A percentile compares a stretch with the other conserved stretches of the same genome.
Conservation (phyloP, 2,113 vertebrate species). For the Hirundichthys speculiger region DNA sequence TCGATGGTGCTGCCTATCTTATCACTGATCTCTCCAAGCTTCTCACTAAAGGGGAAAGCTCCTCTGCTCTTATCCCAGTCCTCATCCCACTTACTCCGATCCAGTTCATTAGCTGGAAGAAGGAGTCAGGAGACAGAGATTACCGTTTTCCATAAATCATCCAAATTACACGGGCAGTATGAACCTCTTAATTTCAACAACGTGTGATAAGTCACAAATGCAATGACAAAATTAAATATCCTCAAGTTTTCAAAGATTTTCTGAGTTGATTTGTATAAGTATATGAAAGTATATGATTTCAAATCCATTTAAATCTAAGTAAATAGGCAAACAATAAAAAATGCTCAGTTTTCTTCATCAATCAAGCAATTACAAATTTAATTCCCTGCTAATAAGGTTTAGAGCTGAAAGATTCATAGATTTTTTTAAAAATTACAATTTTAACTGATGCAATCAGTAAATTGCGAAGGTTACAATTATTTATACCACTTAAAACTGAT, state of each 20-base stretch:
- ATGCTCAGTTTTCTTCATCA: background rate
- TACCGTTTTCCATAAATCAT: background rate
- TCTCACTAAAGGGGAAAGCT: slow-evolving; percentile 95
- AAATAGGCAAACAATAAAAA: background rate
- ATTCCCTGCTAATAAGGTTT: too few species aligned
- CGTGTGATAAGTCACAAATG: background rate
- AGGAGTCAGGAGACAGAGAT: background rate
- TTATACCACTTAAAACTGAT: too few species aligned
- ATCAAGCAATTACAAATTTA: background rate
- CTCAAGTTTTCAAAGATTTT: too few species aligned
- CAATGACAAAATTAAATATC: too few species aligned
- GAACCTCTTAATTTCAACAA: background rate
- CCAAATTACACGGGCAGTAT: background rate
- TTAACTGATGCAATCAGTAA: too few species aligned
- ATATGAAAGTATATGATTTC: too few species aligned
- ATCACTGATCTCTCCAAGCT: slow-evolving; percentile 95
- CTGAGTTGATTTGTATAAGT: too few species aligned
- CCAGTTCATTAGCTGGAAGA: slow-evolving; percentile 76
- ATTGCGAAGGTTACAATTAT: too few species aligned
- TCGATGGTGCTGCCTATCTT: slow-evolving; percentile 98
- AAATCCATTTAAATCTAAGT: background rate
- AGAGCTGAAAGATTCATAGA: too few species aligned
- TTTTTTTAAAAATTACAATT: too few species aligned
- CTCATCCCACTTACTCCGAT: slow-evolving; percentile 95
- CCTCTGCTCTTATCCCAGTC: slow-evolving; percentile 96